A percentile compares a stretch with the other conserved stretches of the same genome.
These are phyloP conservation scores for Spea bombifrons DNA, from an alignment of 2,113 vertebrate species.

Conservation along the genomic window DNA sequence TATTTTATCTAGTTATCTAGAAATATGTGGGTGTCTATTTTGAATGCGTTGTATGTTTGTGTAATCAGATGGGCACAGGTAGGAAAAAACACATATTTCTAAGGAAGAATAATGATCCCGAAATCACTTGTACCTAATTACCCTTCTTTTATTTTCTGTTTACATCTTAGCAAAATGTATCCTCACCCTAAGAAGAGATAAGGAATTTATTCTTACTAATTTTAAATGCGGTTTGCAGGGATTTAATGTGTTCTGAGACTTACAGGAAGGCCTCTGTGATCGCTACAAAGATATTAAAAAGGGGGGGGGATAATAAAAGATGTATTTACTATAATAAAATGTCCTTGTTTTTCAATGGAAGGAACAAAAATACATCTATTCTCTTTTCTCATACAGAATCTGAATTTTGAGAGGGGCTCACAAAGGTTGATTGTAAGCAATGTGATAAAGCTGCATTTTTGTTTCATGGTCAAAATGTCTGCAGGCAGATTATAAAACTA, in stretches of 20 bases:
- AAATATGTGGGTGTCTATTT: conserved; percentile 4
- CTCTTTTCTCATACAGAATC: no score
- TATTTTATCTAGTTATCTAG: conserved; percentile 29
- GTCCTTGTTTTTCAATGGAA: not conserved
- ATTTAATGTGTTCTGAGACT: conserved; percentile 41
- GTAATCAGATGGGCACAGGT: conserved; percentile 1
- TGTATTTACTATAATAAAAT: conserved; percentile 19
- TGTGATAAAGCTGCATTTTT: no score
- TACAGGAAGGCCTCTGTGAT: conserved; percentile 14
- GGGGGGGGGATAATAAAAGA: conserved; percentile 2
- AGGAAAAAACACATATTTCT: conserved; percentile 1
- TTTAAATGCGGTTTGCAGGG: conserved; percentile 12
- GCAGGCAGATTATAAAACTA: no score
- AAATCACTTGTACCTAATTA: conserved; percentile 17
- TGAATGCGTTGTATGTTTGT: conserved; percentile 11
- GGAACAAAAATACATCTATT: not conserved
- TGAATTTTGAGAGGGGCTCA: no score
- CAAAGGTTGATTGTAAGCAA: no score
- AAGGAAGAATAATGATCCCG: conserved; percentile 30
- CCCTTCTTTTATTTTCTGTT: conserved; percentile 18
- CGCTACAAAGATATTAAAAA: conserved; percentile 7
- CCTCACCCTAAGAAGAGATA: not conserved
- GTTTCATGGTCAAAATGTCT: no score
- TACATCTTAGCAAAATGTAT: conserved; percentile 27
- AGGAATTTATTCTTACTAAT: conserved; percentile 30